Base-by-base conservation (phyloP, 2,797 vertebrate genomes). In the Leuciscus waleckii region DNA sequence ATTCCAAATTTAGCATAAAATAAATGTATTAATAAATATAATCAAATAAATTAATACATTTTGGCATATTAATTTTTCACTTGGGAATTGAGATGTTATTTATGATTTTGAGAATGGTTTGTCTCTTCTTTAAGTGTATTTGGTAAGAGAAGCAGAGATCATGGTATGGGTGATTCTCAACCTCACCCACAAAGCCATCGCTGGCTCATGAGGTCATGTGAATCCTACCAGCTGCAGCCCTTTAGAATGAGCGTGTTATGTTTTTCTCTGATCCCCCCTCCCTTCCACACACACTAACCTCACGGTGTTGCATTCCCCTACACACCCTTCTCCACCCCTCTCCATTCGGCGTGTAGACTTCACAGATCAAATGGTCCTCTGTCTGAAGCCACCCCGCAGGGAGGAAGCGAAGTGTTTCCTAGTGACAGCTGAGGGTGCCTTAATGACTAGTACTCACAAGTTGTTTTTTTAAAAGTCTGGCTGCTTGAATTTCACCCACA, bases 141-240 rank as follows among this genome's bases (percentile, higher is more conserved):
- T 58, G 56, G 74, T 68, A 63, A 58, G 78, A 82, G 74, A 46
- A 74, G n/a, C 69, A 65, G 63, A 84, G 65, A 86, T 79, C 69
- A 81, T 85, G 87, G 84, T 85, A 76, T 2, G 69, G 79, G 82
- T 84, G 85, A 80, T 77, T 80, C 83, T 86, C 83, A 75, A 32
- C 68, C 71, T 85, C 82, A 85, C 63, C 75, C 85, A 87, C 85
- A 89, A 85, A 87, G 89, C 88, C 89, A 87, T 90, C 75, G 70
- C 83, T 90, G 77, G 82, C 86, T 83, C 54, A 88, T 92, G 91
- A 93, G 92, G 89, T 92, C 90, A 92, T 92, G 92, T 90, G 90
- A 93, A 91, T 83, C 85, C 84, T 91, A 85, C 84, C 90, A 91
- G 91, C 91, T 92, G 91, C 88, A 86, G 87, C 84, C 79, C 70